Evolutionary conservation across 2,113 vertebrate genomes (phyloP).

Genomic region (Oxyura jamaicensis): DNA sequence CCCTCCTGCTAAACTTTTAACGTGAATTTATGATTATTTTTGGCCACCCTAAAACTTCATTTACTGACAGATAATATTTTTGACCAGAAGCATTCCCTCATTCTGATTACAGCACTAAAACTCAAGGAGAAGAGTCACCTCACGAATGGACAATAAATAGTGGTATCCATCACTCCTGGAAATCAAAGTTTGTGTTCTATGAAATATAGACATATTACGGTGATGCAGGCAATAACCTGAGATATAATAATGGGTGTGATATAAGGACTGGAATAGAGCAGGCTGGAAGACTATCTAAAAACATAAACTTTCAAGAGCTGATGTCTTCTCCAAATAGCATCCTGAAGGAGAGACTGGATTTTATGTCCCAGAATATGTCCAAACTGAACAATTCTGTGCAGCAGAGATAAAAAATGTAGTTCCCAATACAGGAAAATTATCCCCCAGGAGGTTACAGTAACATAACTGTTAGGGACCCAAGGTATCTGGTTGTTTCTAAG

Average conservation of each 20-base stretch:
- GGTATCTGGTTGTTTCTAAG: not conserved
- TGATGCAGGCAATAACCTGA: conserved; percentile 6
- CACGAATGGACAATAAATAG: conserved; percentile 18
- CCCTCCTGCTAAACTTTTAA: not conserved
- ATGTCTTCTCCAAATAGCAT: not conserved
- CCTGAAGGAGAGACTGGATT: conserved; percentile 35
- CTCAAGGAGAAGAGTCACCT: conserved; percentile 18
- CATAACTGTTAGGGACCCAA: not conserved
- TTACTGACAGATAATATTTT: conserved; percentile 45
- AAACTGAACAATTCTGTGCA: not conserved
- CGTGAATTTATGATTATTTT: not conserved
- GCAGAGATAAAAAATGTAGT: not conserved
- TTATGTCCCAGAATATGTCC: conserved; percentile 4
- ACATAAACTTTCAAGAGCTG: conserved; percentile 6
- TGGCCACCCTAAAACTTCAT: not conserved
- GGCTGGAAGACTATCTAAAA: not conserved
- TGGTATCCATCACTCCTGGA: conserved; percentile 1
- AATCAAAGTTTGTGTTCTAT: conserved; percentile 47
- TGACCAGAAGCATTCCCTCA: not conserved
- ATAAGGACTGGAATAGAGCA: conserved; percentile 14
- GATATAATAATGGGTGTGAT: not conserved
- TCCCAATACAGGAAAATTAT: not conserved
- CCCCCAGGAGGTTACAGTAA: not conserved
- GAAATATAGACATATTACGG: not conserved
- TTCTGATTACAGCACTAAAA: conserved; percentile 47